Base-by-base conservation (phyloP, 2,797 vertebrate genomes). In the Taeniopygia guttata region DNA sequence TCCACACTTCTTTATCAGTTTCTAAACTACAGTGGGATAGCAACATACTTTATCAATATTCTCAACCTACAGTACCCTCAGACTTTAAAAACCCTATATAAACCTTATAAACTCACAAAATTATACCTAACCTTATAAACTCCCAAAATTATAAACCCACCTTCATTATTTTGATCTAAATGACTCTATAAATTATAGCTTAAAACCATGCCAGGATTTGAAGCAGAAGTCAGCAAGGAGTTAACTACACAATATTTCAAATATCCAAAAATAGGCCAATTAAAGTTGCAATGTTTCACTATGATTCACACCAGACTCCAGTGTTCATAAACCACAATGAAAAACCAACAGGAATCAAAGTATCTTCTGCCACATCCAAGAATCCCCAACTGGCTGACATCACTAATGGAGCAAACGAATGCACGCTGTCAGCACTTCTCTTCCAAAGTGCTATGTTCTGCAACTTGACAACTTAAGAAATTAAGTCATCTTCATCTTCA, bases 391-490 rank as follows among this genome's bases (percentile, higher is more conserved):
- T 63, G 87, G 89, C 78, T 92, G 82, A 94, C 89, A 95, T 14
- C 69, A 69, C 84, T 95, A 95, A 91, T 73, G 95, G 54, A 92
- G 66, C 79, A 94, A 81, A 94, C 9, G 11, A 95, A 95, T 1
- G 46, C 62, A 51, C 14, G 38, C 85, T 93, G 94, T 94, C 94
- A 96, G 94, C 21, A 81, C 73, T 73, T 58, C 89, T 88, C 93
- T 78, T 81, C 2, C 4, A 42, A 94, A 95, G 66, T 87, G 94
- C 94, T 72, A 84, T 94, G 96, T 96, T 96, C 96, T 94, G 76
- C 94, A 96, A 96, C 94, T 95, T 94, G 95, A 96, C 94, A 95
- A 94, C 87, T 93, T 75, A 42, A 75, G 84, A 95, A 96, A 95
- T 95, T 96, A 96, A 92, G 89, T 69, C 89, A 93, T 93, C 75